Percentiles rank a stretch among this genome's conserved stretches.
These are phyloP conservation scores for Parnassius mnemosyne DNA, from an alignment of 2,888 invertebrate genomes.

Conservation along the genomic window DNA sequence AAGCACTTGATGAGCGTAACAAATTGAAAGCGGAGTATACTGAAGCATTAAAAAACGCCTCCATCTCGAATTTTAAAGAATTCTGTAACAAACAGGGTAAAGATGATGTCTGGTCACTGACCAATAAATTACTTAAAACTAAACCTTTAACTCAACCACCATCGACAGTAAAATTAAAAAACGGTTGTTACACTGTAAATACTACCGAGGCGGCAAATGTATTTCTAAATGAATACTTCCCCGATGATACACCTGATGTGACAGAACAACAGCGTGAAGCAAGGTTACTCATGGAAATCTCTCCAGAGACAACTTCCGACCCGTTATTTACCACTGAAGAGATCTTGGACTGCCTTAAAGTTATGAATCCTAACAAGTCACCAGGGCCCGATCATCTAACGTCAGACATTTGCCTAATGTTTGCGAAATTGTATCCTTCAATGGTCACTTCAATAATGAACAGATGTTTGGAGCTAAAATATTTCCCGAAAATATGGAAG, in stretches of 20 bases:
- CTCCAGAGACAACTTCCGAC: too few relatives aligned
- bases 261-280: too few relatives aligned
- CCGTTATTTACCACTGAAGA: slow-evolving; percentile 13
- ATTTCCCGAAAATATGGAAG: slow-evolving; percentile 31
- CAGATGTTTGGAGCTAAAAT: slow-evolving; percentile 16
- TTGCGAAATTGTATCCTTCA: neutral
- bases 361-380: slow-evolving; percentile 30
- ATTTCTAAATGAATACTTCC: too few relatives aligned
- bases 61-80: slow-evolving; percentile 29
- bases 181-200: too few relatives aligned
- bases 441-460: slow-evolving; percentile 4
- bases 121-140: slow-evolving; percentile 31
- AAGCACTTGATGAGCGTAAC: neutral
- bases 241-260: too few relatives aligned
- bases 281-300: too few relatives aligned
- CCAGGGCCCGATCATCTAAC: slow-evolving; percentile 7
- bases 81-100: slow-evolving; percentile 28
- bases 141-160: too few relatives aligned
- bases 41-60: slow-evolving; percentile 12
- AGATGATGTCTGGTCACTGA: slow-evolving; percentile 23
- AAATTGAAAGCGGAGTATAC: slow-evolving; percentile 18
- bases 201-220: too few relatives aligned
- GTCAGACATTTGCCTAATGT: neutral
- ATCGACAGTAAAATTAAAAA: too few relatives aligned
- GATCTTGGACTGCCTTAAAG: slow-evolving; percentile 14